These are phyloP conservation scores for Mastigias papua DNA, from an alignment of 30 jellyfish, hydroid and myxozoan species.

Conservation along the genomic window DNA sequence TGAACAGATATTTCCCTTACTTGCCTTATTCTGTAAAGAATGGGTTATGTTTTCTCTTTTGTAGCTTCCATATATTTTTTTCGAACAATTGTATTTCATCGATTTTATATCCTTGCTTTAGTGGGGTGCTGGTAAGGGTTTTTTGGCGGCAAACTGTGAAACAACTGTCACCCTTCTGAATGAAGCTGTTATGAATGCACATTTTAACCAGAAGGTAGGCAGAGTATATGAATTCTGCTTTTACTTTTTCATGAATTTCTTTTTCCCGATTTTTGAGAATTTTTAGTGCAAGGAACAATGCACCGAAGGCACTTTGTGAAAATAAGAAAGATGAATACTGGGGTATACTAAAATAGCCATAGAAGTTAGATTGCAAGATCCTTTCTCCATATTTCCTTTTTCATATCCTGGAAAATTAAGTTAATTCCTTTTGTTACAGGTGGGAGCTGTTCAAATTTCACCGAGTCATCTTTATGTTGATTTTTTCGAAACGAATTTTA, in stretches of 20 bases:
- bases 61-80: neutral
- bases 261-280: no score
- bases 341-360: no score
- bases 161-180: constrained; percentile 75
- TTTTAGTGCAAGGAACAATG: no score
- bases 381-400: constrained; percentile 3
- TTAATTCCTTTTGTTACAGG: constrained; percentile 41
- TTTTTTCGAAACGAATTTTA: constrained; percentile 61
- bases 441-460: constrained; percentile 91
- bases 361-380: no score
- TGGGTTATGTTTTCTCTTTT: no score
- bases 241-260: no score
- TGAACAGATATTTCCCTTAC: no score
- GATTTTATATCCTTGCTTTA: neutral
- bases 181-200: constrained; percentile 95
- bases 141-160: constrained; percentile 83
- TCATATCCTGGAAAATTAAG: neutral
- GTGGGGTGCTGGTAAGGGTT: constrained; percentile 98
- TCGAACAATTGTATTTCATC: neutral
- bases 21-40: no score
- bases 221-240: no score
- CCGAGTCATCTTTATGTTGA: constrained; percentile 91
- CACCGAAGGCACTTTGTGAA: no score
- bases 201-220: constrained; percentile 84
- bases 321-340: no score